Evolutionary conservation across 2,113 vertebrate species (phyloP).

Genomic region (Clupea harengus): DNA sequence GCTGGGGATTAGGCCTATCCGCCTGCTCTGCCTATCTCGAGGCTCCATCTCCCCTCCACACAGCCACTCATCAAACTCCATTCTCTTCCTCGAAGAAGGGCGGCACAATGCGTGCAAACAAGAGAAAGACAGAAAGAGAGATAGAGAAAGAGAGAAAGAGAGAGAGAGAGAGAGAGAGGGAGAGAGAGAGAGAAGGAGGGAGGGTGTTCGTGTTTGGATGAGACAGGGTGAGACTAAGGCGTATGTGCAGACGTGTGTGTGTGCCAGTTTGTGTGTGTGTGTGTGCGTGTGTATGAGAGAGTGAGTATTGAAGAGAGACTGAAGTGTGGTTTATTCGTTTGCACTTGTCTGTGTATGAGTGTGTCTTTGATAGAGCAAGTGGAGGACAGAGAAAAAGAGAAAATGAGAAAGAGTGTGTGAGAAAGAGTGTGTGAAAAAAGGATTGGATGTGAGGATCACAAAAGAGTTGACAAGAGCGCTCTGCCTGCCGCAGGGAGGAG

Average conservation of each 20-base stretch:
- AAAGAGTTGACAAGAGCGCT: background rate
- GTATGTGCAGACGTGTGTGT: background rate
- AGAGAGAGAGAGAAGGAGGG: background rate
- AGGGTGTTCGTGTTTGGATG: background rate
- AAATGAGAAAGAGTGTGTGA: background rate
- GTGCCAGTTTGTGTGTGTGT: background rate
- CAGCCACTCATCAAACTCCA: background rate
- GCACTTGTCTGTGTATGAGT: background rate
- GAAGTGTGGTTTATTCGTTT: background rate
- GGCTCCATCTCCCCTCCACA: background rate
- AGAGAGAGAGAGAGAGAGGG: background rate
- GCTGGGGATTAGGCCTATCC: background rate
- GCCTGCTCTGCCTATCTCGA: background rate
- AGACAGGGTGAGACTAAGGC: background rate
- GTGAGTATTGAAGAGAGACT: background rate
- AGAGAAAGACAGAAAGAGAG: background rate
- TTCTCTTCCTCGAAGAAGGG: background rate
- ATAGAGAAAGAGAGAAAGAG: background rate
- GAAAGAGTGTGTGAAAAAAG: conserved; percentile 24
- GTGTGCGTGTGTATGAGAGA: background rate
- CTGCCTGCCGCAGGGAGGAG: background rate
- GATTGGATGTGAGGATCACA: conserved; percentile 5
- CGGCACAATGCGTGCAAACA: background rate
- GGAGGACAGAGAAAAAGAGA: background rate
- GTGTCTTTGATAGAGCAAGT: background rate